Conservation (phyloP, 2,888 invertebrate genomes). For the Lasioglossum marginatum region DNA sequence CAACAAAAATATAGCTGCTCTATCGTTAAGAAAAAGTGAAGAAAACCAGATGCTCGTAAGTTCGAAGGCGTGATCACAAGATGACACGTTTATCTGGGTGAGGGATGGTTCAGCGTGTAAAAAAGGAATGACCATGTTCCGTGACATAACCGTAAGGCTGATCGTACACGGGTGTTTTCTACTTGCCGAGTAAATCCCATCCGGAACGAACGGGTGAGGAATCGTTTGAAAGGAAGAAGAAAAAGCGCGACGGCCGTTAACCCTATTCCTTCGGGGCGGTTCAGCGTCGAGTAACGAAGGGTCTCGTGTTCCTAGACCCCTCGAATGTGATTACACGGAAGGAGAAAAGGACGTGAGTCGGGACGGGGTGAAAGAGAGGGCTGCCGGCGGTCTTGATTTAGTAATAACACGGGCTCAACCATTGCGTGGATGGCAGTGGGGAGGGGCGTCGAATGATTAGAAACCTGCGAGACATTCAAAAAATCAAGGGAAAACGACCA, state of each 20-base stretch:
- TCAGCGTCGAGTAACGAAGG: constrained; percentile 62
- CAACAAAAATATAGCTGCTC: no score
- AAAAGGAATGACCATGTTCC: constrained; percentile 3
- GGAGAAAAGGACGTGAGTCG: constrained; percentile 57
- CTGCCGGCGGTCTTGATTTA: constrained; percentile 72
- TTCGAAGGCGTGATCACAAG: not conserved
- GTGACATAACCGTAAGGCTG: constrained; percentile 31
- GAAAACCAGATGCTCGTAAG: not conserved
- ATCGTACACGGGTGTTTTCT: constrained; percentile 44
- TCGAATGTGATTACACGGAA: constrained; percentile 68
- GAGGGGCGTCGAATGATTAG: constrained; percentile 23
- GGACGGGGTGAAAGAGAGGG: constrained; percentile 39
- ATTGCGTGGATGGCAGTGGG: constrained; percentile 30
- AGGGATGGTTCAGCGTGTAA: not conserved
- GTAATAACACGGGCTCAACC: constrained; percentile 68
- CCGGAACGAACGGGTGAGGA: constrained; percentile 33
- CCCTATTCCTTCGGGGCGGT: constrained; percentile 54
- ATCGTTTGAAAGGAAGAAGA: constrained; percentile 17
- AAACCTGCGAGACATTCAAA: constrained; percentile 34
- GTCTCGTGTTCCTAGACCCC: constrained; percentile 58
- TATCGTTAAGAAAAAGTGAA: no score
- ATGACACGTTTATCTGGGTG: not conserved
- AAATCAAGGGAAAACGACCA: constrained; percentile 25
- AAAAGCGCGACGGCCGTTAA: constrained; percentile 52
- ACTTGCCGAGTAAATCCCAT: constrained; percentile 41